Evolutionary conservation across 1,140 invertebrate genomes (phyloP).

Genomic region (Ericerus pela): DNA sequence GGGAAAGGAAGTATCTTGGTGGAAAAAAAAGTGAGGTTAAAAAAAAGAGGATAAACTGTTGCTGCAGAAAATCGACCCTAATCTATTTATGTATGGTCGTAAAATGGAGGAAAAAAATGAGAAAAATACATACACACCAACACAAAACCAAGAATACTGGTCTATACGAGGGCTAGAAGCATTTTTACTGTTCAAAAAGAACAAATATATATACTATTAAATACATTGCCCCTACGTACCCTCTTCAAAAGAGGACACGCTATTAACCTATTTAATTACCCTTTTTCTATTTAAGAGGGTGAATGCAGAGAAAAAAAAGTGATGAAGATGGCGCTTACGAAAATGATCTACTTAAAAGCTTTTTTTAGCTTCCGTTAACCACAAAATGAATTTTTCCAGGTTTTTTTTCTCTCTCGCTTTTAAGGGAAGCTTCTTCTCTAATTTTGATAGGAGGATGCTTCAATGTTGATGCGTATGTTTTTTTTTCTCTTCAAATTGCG

Average conservation of each 20-base stretch:
- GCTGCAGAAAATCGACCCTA: not conserved
- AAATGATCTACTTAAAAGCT: conserved; percentile 1
- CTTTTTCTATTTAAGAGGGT: not conserved
- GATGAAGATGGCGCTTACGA: not conserved
- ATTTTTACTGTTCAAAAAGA: not conserved
- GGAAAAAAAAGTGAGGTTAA: not conserved
- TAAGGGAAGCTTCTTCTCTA: no score
- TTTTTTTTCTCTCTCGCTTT: no score
- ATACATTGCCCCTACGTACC: not conserved
- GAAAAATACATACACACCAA: not conserved
- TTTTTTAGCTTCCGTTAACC: not conserved
- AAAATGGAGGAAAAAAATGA: not conserved
- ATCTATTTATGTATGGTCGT: not conserved
- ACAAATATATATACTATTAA: not conserved
- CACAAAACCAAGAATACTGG: no score
- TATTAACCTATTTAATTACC: conserved; percentile 10
- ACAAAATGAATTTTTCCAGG: no score
- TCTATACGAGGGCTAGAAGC: not conserved
- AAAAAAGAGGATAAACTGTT: not conserved
- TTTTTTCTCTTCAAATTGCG: no score
- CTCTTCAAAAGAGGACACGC: not conserved
- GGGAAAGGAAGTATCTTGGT: not conserved
- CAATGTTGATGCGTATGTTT: no score
- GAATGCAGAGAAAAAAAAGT: not conserved
- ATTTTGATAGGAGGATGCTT: no score